phyloP scores from a whole-genome alignment of 2,797 vertebrate species.

The Phataginus tetradactyla region DNA sequence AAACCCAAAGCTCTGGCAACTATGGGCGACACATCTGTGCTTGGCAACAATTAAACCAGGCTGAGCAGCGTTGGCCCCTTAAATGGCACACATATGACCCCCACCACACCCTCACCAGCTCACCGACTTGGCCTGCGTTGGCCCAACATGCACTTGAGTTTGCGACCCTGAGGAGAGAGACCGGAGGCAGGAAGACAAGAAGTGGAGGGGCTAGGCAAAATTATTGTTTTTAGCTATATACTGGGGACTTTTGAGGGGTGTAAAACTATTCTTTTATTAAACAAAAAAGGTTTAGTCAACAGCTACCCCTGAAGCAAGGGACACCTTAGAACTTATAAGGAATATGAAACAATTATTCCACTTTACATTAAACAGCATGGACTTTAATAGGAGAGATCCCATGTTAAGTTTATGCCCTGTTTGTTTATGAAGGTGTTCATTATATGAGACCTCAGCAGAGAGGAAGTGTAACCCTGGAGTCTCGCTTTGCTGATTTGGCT shows the following conservation, averaged over 20 bases:
- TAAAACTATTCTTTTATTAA: constrained; percentile 33
- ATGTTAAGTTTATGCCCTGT: background rate
- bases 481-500: constrained; percentile 48
- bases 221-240: background rate
- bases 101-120: background rate
- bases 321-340: background rate
- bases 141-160: background rate
- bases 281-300: background rate
- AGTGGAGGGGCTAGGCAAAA: background rate
- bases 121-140: rapidly evolving
- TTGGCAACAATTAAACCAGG: background rate
- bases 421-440: constrained; percentile 1
- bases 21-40: background rate
- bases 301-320: background rate
- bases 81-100: background rate
- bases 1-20: background rate
- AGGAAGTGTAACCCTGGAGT: background rate
- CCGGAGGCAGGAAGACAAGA: background rate
- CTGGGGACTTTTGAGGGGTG: background rate
- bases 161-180: background rate
- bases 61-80: background rate
- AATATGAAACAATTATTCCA: background rate
- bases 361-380: background rate
- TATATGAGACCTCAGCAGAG: background rate
- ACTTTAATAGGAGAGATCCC: background rate